Conservation (phyloP, 2,888 invertebrate species). For the Synanthedon vespiformis region DNA sequence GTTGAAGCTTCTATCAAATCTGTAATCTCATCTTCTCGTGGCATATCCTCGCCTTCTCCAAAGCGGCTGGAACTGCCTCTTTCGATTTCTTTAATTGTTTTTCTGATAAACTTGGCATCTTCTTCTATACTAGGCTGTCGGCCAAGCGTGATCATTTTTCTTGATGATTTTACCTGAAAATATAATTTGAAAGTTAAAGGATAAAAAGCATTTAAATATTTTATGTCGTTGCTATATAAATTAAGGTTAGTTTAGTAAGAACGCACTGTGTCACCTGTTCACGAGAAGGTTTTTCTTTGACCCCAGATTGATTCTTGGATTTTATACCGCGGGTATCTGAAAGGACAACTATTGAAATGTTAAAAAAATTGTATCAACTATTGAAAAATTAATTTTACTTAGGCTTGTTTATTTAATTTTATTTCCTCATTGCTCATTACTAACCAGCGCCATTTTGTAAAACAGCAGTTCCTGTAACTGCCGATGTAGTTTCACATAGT, state of each 20-base stretch:
- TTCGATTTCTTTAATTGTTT: slow-evolving; percentile 63
- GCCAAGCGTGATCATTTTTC: slow-evolving; percentile 37
- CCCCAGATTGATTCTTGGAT: slow-evolving; percentile 26
- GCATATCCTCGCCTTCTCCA: slow-evolving; percentile 13
- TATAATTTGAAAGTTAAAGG: not conserved
- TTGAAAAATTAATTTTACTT: not conserved
- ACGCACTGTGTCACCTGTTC: slow-evolving; percentile 41
- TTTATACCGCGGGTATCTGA: slow-evolving; percentile 36
- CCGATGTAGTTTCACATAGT: slow-evolving; percentile 51
- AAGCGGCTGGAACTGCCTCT: slow-evolving; percentile 46
- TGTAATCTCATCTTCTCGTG: slow-evolving; percentile 11
- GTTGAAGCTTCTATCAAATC: slow-evolving; percentile 16
- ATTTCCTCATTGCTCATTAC: slow-evolving; percentile 3
- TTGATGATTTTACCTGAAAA: not conserved
- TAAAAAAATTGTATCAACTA: slow-evolving; percentile 3
- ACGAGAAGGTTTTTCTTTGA: slow-evolving; percentile 32
- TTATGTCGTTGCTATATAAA: not conserved
- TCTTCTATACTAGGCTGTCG: slow-evolving; percentile 59
- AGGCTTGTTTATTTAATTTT: not conserved
- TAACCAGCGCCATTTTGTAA: slow-evolving; percentile 49
- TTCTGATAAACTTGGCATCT: slow-evolving; percentile 57
- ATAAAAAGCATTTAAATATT: not conserved
- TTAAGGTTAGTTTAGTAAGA: not conserved
- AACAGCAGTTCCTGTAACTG: slow-evolving; percentile 57
- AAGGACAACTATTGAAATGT: slow-evolving; percentile 24